A percentile compares a stretch with the other conserved stretches of the same genome.
phyloP scores from a whole-genome alignment of 2,888 invertebrate genomes.

The Polydrusus cervinus region DNA sequence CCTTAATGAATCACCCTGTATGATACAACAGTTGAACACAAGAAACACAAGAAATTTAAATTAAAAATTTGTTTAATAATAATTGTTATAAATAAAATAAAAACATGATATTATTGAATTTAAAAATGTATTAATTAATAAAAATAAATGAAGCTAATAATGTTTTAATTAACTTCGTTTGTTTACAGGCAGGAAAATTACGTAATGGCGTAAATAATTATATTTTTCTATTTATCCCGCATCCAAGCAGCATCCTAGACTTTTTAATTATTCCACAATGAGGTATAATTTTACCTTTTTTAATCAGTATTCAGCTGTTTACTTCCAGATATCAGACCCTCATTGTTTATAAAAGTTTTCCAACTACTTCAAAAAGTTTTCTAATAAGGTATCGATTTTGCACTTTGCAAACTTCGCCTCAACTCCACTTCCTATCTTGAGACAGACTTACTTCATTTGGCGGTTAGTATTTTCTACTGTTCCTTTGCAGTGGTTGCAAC shows the following conservation, averaged over 20 bases:
- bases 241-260: background rate
- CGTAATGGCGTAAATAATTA: background rate
- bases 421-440: slow-evolving; percentile 54
- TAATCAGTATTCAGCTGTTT: slow-evolving; percentile 68
- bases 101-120: no score
- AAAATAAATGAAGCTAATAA: no score
- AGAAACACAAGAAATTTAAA: no score
- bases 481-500: slow-evolving; percentile 60
- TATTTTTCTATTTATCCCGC: background rate
- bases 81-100: no score
- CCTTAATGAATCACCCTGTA: no score
- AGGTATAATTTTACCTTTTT: slow-evolving; percentile 52
- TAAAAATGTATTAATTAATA: no score
- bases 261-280: slow-evolving; percentile 46
- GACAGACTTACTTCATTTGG: slow-evolving; percentile 57
- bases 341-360: slow-evolving; percentile 69
- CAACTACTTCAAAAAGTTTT: slow-evolving; percentile 66
- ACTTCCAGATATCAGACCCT: slow-evolving; percentile 66
- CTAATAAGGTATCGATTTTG: slow-evolving; percentile 69
- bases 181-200: no score
- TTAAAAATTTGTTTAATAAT: no score
- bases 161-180: no score
- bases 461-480: slow-evolving; percentile 61
- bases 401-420: slow-evolving; percentile 57
- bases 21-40: no score